Base-by-base conservation (phyloP, 2,888 invertebrate genomes). In the Epistrophella euchroma region DNA sequence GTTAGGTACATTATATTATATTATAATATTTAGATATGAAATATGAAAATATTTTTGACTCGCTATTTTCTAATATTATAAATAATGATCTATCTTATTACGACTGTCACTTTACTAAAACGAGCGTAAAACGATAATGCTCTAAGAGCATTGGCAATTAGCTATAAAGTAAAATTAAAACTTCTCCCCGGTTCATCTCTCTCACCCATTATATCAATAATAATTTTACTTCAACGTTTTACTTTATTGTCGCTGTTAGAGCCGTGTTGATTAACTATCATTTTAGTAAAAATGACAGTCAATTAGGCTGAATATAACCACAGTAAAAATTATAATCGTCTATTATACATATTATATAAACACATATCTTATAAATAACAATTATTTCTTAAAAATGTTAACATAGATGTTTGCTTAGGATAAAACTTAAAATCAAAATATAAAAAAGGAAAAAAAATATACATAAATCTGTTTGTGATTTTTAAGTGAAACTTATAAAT, bases 401-500 rank as follows among this genome's bases (percentile, higher is more conserved):
- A 15, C 35, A 28, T 4, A 40, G 22, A 60, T 40, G 15, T 17
- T 19, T 25, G 17, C 17, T 7, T 40, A 55, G 40, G 32, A 28
- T 32, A 70, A 28, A 40, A 37, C 7, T 37, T 13, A 17, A 40
- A 28, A 19, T 40, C n/a, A 40, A 56, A 25, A 43, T 52, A 70
- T 37, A 37, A 60, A 70, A 64, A 60, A 28, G 3, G 15, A 71
- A 64, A 62, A n/a, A 47, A 47, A 52, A 28, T 5, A 28, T 28
- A 28, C 1, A 50, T 50, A 52, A 56, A 28, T 32, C 7, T 58
- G 19, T 79, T 73, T 66, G 66, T 70, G 60, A 75, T 70, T 74
- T 68, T 68, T 60, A 80, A 70, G 74, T 80, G 13, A 75, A 80
- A 80, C 80, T 74, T 82, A 52, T 1, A 47, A 45, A 37, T 25